Evolutionary conservation across 2,113 vertebrate genomes (phyloP).

Genomic region (Myocastor coypus): DNA sequence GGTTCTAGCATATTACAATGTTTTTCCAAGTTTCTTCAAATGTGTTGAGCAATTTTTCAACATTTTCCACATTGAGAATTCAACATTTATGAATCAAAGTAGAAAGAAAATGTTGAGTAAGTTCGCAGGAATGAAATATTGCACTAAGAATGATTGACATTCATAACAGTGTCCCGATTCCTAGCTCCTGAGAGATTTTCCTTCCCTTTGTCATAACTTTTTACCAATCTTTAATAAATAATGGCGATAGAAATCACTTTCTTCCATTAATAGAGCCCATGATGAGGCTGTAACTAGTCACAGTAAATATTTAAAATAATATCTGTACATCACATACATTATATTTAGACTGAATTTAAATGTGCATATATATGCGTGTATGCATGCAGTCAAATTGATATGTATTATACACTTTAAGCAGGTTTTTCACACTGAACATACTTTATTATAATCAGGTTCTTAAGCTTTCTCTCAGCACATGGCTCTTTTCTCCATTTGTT

Average conservation of each 20-base stretch:
- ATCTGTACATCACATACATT: background rate
- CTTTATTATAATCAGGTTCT: background rate
- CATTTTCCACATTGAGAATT: background rate
- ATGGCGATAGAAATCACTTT: background rate
- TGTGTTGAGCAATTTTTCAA: background rate
- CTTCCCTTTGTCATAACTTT: background rate
- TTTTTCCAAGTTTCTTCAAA: background rate
- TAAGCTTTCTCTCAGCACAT: background rate
- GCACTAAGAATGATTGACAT: background rate
- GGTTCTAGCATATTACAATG: fast-evolving
- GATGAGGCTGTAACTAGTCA: background rate
- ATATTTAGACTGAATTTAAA: background rate
- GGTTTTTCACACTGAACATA: background rate
- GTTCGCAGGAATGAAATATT: background rate
- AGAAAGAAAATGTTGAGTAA: background rate
- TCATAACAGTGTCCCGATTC: background rate
- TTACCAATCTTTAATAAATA: background rate
- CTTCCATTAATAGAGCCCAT: background rate
- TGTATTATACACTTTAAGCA: background rate
- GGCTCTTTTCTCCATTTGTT: background rate
- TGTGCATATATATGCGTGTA: background rate
- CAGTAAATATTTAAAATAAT: background rate
- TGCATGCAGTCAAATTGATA: background rate
- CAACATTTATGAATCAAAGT: background rate
- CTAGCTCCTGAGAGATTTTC: background rate